Percentiles rank a stretch among this genome's conserved stretches.
These are phyloP conservation scores for Aquatica leii DNA, from an alignment of 2,888 invertebrate genomes.

Conservation along the genomic window DNA sequence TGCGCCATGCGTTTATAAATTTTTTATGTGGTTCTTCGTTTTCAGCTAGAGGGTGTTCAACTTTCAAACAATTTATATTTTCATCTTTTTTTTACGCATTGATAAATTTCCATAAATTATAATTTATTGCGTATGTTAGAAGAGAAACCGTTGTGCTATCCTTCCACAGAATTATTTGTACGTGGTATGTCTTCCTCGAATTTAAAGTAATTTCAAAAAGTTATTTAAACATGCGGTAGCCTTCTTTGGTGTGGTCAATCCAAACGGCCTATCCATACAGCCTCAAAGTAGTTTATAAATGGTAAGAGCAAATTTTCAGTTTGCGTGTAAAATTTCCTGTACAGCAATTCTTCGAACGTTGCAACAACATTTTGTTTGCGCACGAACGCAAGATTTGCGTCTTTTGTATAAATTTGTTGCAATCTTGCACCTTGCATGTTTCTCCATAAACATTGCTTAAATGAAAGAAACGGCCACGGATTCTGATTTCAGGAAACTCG, in stretches of 20 bases:
- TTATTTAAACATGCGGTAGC: constrained; percentile 3
- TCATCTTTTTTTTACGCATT: constrained; percentile 1
- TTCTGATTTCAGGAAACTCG: constrained; percentile 18
- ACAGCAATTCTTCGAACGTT: constrained; percentile 20
- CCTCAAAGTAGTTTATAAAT: constrained; percentile 23
- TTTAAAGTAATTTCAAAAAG: constrained; percentile 8
- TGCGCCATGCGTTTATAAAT: neutral
- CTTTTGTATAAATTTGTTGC: constrained; percentile 15
- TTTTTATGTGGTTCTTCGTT: neutral
- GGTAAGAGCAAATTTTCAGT: constrained; percentile 19
- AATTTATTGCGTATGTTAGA: neutral
- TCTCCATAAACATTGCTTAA: constrained; percentile 30
- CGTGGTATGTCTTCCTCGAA: neutral
- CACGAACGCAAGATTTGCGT: constrained; percentile 32
- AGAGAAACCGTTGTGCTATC: neutral
- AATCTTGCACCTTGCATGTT: constrained; percentile 24
- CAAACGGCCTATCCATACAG: constrained; percentile 3
- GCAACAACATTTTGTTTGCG: constrained; percentile 21
- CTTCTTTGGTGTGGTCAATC: constrained; percentile 13
- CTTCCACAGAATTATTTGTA: no score
- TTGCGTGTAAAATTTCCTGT: constrained; percentile 13
- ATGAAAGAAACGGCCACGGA: constrained; percentile 29
- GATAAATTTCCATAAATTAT: neutral
- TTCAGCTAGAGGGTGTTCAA: neutral
- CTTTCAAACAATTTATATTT: neutral